A percentile compares a stretch with the other conserved stretches of the same genome.
Conservation (phyloP, 2,113 vertebrate genomes). For the Datnioides undecimradiatus region DNA sequence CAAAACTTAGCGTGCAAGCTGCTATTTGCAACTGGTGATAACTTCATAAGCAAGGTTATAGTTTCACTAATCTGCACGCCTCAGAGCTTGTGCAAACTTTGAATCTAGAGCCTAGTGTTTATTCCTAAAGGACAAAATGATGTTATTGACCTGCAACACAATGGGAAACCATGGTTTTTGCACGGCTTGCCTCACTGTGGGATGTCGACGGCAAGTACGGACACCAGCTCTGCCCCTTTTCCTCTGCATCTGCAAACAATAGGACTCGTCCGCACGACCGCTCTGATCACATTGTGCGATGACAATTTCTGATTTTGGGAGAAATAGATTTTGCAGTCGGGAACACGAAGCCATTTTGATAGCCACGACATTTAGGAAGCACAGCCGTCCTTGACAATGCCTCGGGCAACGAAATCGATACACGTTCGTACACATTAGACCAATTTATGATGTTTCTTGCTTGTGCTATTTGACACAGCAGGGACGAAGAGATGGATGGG, state of each 20-base stretch:
- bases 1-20: too few species aligned
- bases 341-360: conserved; percentile 6
- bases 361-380: background rate
- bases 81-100: background rate
- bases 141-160: background rate
- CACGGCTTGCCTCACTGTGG: background rate
- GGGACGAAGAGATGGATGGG: background rate
- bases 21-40: background rate
- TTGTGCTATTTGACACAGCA: background rate
- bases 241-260: background rate
- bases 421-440: conserved; percentile 12
- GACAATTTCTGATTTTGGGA: background rate
- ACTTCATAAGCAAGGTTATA: too few species aligned
- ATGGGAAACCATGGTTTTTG: background rate
- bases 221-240: background rate
- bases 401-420: background rate
- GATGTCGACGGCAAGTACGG: background rate
- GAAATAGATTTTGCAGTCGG: conserved; percentile 10
- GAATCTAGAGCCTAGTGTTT: background rate
- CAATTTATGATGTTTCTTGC: background rate
- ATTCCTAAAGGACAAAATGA: background rate
- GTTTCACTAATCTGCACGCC: too few species aligned
- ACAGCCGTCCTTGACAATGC: background rate
- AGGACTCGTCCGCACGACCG: too few species aligned
- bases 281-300: background rate